Base-by-base conservation (phyloP, 2,797 vertebrate genomes). In the Synaphobranchus kaupii region DNA sequence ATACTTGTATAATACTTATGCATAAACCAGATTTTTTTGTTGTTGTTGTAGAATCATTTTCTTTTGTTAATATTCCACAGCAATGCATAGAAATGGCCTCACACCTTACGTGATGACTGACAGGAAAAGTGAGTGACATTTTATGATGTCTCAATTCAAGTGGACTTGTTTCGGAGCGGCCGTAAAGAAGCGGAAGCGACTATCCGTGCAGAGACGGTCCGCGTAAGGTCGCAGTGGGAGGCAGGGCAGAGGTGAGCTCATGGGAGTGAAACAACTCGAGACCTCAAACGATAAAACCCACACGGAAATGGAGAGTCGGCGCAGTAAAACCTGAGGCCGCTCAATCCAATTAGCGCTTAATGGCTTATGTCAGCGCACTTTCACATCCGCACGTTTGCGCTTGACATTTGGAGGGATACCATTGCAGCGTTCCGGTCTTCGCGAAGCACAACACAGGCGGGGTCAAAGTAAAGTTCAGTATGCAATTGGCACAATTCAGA, bases 311-410 rank as follows among this genome's bases (percentile, higher is more conserved):
- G 63, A 68, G 63, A 68, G n/a, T 25, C 8, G 63, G 63, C 9
- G 63, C 63, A 28, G 63, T 68, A 68, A 68, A 68, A 68, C 10
- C 63, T 8, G 63, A 28, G 25, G 4, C 25, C n/a, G 63, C 28
- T 9, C 63, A 68, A 68, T 68, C 63, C 63, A 68, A 68, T 68
- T 68, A 68, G 63, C 63, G n/a, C 63, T 68, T 68, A 68, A 68
- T 28, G n/a, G 63, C 63, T 68, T 28, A 68, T 68, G 63, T 68
- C 63, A 68, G 63, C 63, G 12, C 25, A 25, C 63, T 28, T 25
- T 68, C 63, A n/a, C 63, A n/a, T 68, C n/a, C 63, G 15, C 63
- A 10, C 63, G 25, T n/a, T n/a, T 68, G 6, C 10, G 63, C 20
- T n/a, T 68, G 63, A 68, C 63, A 68, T 68, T 68, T 68, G n/a